phyloP scores from a whole-genome alignment of 2,888 invertebrate species.

The Peribatodes rhomboidaria region DNA sequence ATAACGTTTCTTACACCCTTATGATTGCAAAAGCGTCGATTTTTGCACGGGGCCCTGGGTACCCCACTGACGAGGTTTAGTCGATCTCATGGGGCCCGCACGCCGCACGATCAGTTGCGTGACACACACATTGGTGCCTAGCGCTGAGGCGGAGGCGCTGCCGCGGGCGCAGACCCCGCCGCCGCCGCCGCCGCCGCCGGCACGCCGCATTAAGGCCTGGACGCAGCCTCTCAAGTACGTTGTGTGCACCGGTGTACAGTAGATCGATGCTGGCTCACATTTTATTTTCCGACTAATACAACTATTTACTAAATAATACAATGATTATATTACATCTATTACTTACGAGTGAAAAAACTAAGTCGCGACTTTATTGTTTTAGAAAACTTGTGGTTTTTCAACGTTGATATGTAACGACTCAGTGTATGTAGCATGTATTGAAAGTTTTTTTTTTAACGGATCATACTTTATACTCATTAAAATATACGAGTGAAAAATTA shows the following conservation, averaged over 20 bases:
- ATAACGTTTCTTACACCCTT: no score
- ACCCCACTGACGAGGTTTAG: neutral
- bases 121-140: constrained; percentile 62
- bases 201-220: constrained; percentile 80
- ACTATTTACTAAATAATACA: neutral
- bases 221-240: constrained; percentile 81
- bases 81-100: constrained; percentile 47
- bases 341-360: no score
- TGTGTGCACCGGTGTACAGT: constrained; percentile 51
- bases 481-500: no score
- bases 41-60: neutral
- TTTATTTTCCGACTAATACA: neutral
- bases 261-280: constrained; percentile 7
- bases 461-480: no score
- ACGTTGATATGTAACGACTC: no score
- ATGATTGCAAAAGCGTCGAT: no score
- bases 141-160: constrained; percentile 50
- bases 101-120: constrained; percentile 53
- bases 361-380: no score
- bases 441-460: no score
- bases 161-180: constrained; percentile 45
- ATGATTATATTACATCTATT: neutral
- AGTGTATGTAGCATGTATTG: no score
- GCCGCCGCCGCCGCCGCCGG: constrained; percentile 60
- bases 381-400: no score